phyloP scores from a whole-genome alignment of 2,888 invertebrate genomes.

The Timandra comae region DNA sequence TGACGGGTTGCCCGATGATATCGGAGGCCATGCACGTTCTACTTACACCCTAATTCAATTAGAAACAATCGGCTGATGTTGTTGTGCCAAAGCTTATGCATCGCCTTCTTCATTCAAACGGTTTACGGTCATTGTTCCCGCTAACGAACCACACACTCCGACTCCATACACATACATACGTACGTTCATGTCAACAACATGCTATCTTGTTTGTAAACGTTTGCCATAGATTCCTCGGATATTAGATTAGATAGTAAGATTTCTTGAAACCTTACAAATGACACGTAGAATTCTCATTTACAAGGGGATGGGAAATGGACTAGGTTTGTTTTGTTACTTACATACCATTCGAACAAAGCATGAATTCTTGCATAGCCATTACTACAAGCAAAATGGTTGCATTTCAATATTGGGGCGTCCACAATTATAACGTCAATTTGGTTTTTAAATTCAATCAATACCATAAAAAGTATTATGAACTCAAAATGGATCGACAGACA shows the following conservation, averaged over 20 bases:
- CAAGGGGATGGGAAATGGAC: no score
- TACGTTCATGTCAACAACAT: no score
- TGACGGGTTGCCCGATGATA: conserved; percentile 17
- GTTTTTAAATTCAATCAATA: no score
- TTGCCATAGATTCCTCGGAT: conserved; percentile 1
- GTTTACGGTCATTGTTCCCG: conserved; percentile 45
- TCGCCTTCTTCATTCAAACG: conserved; percentile 34
- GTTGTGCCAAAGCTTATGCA: conserved; percentile 28
- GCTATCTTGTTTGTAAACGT: no score
- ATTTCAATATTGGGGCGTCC: no score
- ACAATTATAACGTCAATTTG: no score
- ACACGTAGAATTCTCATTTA: neutral
- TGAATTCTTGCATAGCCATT: no score
- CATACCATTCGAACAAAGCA: no score
- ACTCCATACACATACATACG: neutral
- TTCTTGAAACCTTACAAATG: conserved; percentile 1
- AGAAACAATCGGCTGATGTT: conserved; percentile 56
- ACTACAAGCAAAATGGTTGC: no score
- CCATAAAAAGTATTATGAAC: no score
- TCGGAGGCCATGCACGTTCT: conserved; percentile 47
- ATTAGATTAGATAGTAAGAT: conserved; percentile 1
- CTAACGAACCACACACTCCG: conserved; percentile 19
- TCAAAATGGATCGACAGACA: no score
- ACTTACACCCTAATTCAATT: conserved; percentile 70
- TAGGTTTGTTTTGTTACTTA: no score